Evolutionary conservation across 1,140 invertebrate genomes (phyloP).

Genomic region (Drosophila tsacasi): DNA sequence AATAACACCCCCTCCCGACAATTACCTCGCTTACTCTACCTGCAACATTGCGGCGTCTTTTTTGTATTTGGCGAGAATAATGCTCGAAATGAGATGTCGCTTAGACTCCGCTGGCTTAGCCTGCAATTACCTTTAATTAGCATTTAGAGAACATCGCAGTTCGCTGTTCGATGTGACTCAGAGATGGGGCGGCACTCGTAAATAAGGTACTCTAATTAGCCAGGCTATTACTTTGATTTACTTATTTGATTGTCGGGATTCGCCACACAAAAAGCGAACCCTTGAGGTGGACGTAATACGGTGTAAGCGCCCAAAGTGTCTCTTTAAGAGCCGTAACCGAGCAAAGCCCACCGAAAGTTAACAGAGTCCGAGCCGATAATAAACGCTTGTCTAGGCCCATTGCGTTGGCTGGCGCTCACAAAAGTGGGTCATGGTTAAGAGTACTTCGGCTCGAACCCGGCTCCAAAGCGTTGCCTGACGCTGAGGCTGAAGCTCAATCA

Average conservation of each 20-base stretch:
- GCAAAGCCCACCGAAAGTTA: slow-evolving; percentile 26
- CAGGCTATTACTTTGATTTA: slow-evolving; percentile 49
- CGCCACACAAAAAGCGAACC: slow-evolving; percentile 16
- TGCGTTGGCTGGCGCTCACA: slow-evolving; percentile 46
- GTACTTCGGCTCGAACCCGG: slow-evolving; percentile 65
- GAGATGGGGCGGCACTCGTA: slow-evolving; percentile 19
- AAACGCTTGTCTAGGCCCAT: slow-evolving; percentile 53
- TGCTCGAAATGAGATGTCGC: slow-evolving; percentile 62
- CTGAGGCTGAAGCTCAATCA: background rate
- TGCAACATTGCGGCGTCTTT: slow-evolving; percentile 20
- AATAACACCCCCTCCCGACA: slow-evolving; percentile 55
- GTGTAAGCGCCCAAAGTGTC: slow-evolving; percentile 20
- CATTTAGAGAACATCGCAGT: slow-evolving; percentile 63
- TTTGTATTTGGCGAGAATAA: slow-evolving; percentile 50
- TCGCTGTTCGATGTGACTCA: slow-evolving; percentile 37
- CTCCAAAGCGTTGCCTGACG: slow-evolving; percentile 11
- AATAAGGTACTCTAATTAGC: slow-evolving; percentile 31
- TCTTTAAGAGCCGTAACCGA: slow-evolving; percentile 37
- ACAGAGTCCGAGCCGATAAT: slow-evolving; percentile 39
- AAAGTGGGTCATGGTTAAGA: slow-evolving; percentile 81
- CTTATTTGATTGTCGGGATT: slow-evolving; percentile 24
- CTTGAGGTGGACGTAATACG: slow-evolving; percentile 27
- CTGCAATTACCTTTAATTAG: slow-evolving; percentile 71
- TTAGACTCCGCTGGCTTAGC: slow-evolving; percentile 29
- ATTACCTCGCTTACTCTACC: slow-evolving; percentile 61